These are phyloP conservation scores for Patella pellucida DNA, from an alignment of 2,888 invertebrate species.

Conservation along the genomic window DNA sequence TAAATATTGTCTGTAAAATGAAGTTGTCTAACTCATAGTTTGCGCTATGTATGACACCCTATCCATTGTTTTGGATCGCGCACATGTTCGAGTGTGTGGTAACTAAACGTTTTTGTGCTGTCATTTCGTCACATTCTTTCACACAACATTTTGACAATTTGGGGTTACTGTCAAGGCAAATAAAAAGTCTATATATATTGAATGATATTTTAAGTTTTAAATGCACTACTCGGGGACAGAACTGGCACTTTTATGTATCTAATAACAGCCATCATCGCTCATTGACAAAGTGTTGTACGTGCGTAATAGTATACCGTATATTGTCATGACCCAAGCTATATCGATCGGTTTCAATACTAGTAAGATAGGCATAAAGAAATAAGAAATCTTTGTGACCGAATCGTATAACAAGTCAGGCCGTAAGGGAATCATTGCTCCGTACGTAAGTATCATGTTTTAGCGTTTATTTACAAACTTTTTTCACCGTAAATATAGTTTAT, in stretches of 20 bases:
- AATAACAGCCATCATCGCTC: no score
- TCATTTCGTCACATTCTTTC: constrained; percentile 9
- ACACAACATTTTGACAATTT: neutral
- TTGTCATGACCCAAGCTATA: constrained; percentile 10
- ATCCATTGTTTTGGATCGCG: neutral
- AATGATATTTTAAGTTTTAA: no score
- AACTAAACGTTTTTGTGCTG: constrained; percentile 5
- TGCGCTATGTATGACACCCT: no score
- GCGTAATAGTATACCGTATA: constrained; percentile 2
- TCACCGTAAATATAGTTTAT: neutral
- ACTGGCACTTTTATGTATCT: no score
- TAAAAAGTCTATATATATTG: no score
- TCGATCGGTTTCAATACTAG: constrained; percentile 6
- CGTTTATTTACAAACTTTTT: no score
- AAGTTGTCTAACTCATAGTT: no score
- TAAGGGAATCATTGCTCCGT: no score
- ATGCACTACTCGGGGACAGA: no score
- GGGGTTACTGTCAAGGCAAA: neutral
- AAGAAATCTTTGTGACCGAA: neutral
- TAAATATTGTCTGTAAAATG: no score
- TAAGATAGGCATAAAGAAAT: constrained; percentile 8
- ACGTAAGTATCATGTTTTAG: no score
- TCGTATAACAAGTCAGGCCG: neutral
- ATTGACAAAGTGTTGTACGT: neutral
- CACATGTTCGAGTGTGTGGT: constrained; percentile 6